Evolutionary conservation across 2,888 invertebrate genomes (phyloP).

Genomic region (Phyllotreta striolata): DNA sequence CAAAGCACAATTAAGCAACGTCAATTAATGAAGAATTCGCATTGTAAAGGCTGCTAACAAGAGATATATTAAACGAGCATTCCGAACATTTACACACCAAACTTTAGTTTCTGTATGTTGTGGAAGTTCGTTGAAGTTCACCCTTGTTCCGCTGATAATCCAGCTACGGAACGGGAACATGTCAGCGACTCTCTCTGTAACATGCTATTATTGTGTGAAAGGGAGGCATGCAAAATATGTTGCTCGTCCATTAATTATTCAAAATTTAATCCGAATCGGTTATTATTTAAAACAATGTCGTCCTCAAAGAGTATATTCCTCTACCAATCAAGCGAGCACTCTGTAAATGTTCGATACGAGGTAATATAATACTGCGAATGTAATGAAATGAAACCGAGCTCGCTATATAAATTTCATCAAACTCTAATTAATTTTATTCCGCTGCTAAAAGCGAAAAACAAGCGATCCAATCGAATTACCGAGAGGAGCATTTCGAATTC

Average conservation of each 20-base stretch:
- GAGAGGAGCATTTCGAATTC: no score
- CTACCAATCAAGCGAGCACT: no score
- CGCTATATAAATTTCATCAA: no score
- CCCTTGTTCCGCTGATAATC: slow-evolving; percentile 15
- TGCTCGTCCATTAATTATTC: slow-evolving; percentile 7
- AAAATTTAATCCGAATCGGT: slow-evolving; percentile 1
- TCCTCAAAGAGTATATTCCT: neutral
- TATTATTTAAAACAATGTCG: slow-evolving; percentile 11
- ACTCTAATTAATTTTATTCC: no score
- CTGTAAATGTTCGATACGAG: no score
- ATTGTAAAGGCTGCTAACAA: slow-evolving; percentile 14
- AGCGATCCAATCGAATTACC: no score
- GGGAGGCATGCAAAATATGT: slow-evolving; percentile 11
- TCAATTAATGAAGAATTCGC: slow-evolving; percentile 21
- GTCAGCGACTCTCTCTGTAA: slow-evolving; percentile 3
- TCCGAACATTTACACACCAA: slow-evolving; percentile 14
- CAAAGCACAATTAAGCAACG: slow-evolving; percentile 23
- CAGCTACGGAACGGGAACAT: slow-evolving; percentile 9
- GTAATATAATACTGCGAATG: no score
- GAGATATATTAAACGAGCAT: slow-evolving; percentile 16
- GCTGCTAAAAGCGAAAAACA: no score
- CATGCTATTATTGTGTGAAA: slow-evolving; percentile 10
- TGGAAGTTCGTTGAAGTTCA: slow-evolving; percentile 14
- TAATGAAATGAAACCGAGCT: no score
- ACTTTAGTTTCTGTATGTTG: neutral